Percentiles rank a stretch among this genome's conserved stretches.
Evolutionary conservation across 2,797 vertebrate species (phyloP).

Genomic region (Chelonia mydas): DNA sequence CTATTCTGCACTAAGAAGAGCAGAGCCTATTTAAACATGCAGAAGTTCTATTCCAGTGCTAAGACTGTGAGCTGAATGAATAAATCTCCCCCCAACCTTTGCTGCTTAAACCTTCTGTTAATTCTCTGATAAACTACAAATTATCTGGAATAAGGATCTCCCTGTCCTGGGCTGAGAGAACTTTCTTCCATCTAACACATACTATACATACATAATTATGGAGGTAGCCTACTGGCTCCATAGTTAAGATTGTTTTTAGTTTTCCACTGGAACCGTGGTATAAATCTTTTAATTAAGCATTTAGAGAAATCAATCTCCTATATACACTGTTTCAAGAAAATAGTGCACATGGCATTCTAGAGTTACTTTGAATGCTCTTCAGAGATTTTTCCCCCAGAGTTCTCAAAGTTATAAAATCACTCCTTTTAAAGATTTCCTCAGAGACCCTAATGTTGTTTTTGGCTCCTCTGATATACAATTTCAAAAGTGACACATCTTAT

Average conservation of each 20-base stretch:
- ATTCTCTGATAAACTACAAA: not conserved
- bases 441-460: not conserved
- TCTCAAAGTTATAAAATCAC: not conserved
- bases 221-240: not conserved
- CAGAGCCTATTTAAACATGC: not conserved
- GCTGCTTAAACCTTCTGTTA: not conserved
- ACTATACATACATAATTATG: not conserved
- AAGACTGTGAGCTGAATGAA: not conserved
- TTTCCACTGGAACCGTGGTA: not conserved
- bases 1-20: not conserved
- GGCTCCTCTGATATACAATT: not conserved
- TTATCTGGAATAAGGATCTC: not conserved
- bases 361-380: not conserved
- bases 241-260: not conserved
- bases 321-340: not conserved
- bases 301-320: not conserved
- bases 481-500: not conserved
- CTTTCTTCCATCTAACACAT: not conserved
- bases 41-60: not conserved
- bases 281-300: not conserved
- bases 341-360: not conserved
- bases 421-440: not conserved
- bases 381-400: not conserved
- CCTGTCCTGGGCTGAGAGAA: not conserved
- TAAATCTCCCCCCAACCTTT: not conserved